A percentile compares a stretch with the other conserved stretches of the same genome.
Evolutionary conservation across 2,113 vertebrate species (phyloP).

Genomic region (Corythoichthys haematopterus): DNA sequence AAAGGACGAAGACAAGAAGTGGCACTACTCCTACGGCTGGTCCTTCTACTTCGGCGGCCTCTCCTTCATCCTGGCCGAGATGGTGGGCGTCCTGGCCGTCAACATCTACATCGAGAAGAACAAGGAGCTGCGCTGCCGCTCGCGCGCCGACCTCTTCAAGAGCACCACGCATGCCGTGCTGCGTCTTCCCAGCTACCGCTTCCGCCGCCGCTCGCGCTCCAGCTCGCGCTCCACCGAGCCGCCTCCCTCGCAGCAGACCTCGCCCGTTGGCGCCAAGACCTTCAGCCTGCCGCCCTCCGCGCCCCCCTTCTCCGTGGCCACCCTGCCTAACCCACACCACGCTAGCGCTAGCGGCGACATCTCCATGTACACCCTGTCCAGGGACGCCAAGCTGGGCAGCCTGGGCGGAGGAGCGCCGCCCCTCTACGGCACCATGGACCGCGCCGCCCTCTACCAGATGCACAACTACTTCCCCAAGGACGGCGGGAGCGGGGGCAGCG

Average conservation of each 20-base stretch:
- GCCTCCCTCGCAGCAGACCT: constrained; percentile 71
- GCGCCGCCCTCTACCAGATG: constrained; percentile 82
- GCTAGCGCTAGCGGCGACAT: constrained; percentile 75
- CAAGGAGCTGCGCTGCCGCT: constrained; percentile 86
- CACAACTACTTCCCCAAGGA: constrained; percentile 90
- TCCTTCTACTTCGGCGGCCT: constrained; percentile 91
- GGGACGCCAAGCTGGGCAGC: constrained; percentile 76
- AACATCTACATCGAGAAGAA: constrained; percentile 93
- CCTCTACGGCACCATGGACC: constrained; percentile 76
- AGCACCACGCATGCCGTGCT: constrained; percentile 81
- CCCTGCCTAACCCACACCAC: constrained; percentile 75
- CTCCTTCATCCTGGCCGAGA: constrained; percentile 91
- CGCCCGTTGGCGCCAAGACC: constrained; percentile 71
- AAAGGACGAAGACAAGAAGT: constrained; percentile 88
- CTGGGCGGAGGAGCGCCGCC: constrained; percentile 71
- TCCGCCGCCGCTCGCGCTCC: constrained; percentile 81
- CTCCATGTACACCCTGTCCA: constrained; percentile 87
- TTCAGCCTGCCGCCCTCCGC: constrained; percentile 69
- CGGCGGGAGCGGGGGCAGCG: constrained; percentile 46
- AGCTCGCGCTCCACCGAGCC: constrained; percentile 85
- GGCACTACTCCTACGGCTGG: constrained; percentile 93
- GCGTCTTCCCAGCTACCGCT: constrained; percentile 86
- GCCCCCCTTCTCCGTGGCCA: constrained; percentile 74
- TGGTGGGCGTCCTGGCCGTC: constrained; percentile 88
- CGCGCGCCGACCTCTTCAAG: constrained; percentile 81